A percentile compares a stretch with the other conserved stretches of the same genome.
Evolutionary conservation across 2,888 invertebrate species (phyloP).

Genomic region (Melieria crassipennis): DNA sequence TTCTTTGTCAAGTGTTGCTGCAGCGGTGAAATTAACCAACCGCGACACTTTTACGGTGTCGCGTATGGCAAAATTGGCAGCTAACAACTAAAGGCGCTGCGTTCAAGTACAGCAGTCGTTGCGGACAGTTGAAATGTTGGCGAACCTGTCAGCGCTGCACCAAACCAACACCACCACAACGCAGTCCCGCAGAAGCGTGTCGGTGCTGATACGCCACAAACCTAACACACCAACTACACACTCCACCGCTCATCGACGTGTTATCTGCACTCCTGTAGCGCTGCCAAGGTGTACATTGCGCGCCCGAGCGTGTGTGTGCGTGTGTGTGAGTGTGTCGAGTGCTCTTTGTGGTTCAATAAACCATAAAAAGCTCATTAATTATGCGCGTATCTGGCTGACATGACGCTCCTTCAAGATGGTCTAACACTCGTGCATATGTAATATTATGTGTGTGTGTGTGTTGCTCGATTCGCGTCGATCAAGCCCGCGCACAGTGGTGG

Average conservation of each 20-base stretch:
- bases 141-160: conserved; percentile 1
- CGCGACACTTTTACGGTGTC: conserved; percentile 49
- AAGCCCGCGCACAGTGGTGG: not conserved
- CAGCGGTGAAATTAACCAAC: conserved; percentile 56
- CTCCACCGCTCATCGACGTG: too few species aligned
- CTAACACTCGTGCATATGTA: too few species aligned
- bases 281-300: too few species aligned
- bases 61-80: not conserved
- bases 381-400: conserved; percentile 58
- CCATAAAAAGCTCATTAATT: conserved; percentile 65
- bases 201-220: too few species aligned
- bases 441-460: not conserved
- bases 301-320: too few species aligned
- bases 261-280: too few species aligned
- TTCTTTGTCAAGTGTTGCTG: conserved; percentile 60
- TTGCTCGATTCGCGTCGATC: not conserved
- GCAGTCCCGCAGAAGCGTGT: too few species aligned
- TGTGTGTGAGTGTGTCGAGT: not conserved
- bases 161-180: too few species aligned
- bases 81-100: too few species aligned
- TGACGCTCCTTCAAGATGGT: conserved; percentile 41
- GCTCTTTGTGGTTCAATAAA: conserved; percentile 60
- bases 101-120: too few species aligned
- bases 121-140: too few species aligned
- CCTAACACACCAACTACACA: too few species aligned